Evolutionary conservation across 2,797 vertebrate species (phyloP), one percentile per base, ranked within the genome.

Genomic region (Muscicapa striata): DNA sequence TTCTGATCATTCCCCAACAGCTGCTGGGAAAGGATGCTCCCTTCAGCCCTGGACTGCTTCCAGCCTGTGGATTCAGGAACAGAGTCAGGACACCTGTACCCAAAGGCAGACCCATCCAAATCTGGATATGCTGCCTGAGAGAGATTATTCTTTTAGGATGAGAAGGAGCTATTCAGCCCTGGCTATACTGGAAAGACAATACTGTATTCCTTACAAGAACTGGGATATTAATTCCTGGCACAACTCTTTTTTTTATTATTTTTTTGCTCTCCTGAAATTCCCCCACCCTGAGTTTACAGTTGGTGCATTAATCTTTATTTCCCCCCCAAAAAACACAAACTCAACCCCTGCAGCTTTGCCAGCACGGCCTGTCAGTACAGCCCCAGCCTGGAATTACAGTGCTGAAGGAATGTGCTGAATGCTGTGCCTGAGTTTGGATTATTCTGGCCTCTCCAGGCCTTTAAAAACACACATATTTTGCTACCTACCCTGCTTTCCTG

Each of bases 31-130:
- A 51, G 23, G 90, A 91, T 85, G 89, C 51, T 83, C 63, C 4
- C 0, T 10, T 43, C 86, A 68, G 81, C 81, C 82, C 88, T 93
- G 92, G 89, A 52, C 51, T 85, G 46, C 46, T 72, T 78, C 93
- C 79, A 93, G 17, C 52, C 76, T 85, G 87, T 1, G 15, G 79
- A 34, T 91, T 20, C 51, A 85, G 73, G 66, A 94, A 6, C 64
- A 55, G 58, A 89, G 58, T 72, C 75, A 87, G 80, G 84, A 87
- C 95, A 95, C 95, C 95, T 96, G 93, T 91, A 95, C 64, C 90
- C 66, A 62, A 81, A 57, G 51, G 48, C 40, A 86, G 74, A 89
- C 4, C 72, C 55, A 43, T 75, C 89, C 89, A 85, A 93, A 82
- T 48, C 48, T 68, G 2, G 84, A 75, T 85, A 7, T 58, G 66